Base-by-base conservation (phyloP, 1,140 invertebrate genomes). In the Gerris buenoi region DNA sequence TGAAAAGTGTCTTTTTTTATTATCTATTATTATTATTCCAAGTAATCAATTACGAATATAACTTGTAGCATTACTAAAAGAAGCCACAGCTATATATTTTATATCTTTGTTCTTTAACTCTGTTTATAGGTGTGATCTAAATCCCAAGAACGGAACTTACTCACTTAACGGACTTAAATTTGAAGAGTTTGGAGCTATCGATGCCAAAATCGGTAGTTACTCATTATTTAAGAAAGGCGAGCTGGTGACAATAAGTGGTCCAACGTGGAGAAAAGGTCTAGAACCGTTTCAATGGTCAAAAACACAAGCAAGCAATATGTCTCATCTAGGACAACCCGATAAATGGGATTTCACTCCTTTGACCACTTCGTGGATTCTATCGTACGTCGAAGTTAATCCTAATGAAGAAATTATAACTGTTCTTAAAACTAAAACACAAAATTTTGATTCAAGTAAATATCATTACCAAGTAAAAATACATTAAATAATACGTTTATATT, bases 71-170 rank as follows among this genome's bases (percentile, higher is more conserved):
- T n/a, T n/a, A n/a, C n/a, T n/a, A n/a, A n/a, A n/a, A n/a, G n/a
- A n/a, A n/a, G n/a, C n/a, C n/a, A n/a, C n/a, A n/a, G n/a, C n/a
- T n/a, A 82, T 23, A 14, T 13, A 62, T 23, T 13, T 14, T 13
- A 62, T 62, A 23, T 26, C 22, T 64, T 25, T 56, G 3, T 26
- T 33, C 28, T 10, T 26, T 25, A n/a, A 29, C 72, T 61, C 22
- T 23, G 5, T 63, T 67, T 67, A 2, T 25, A 67, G 87, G 61
- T 81, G 82, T 76, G 88, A 89, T 75, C 77, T 89, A 56, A 89
- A 89, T 76, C 84, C 84, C 0, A 79, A 77, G 1, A 82, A 83
- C 71, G 86, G 86, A 27, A 84, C 79, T 25, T 88, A 86, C 74
- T 85, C 86, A 23, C 83, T 87, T 75, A 74, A 74, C 1, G 80